Base-by-base conservation (phyloP, 2,113 vertebrate species). In the Gallinago media region DNA sequence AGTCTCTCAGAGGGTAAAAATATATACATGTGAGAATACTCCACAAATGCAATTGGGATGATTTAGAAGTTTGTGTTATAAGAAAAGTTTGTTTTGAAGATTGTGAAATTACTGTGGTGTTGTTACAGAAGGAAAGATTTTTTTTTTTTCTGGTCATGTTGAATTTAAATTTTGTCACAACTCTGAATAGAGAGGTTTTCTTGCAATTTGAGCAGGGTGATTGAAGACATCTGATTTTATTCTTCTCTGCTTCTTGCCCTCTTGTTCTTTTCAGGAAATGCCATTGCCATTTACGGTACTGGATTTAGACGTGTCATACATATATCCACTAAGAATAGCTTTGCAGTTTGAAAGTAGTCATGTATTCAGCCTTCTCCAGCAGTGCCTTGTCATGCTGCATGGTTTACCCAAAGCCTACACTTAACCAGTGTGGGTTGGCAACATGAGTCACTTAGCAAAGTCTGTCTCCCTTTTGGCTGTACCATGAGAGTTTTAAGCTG, bases 391-490 rank as follows among this genome's bases (percentile, higher is more conserved):
- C 62, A 25, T 72, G 44, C 73, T 85, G 59, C 49, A 12, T 56
- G 74, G 68, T 79, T 82, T 96, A 87, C 92, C 78, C 88, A 36
- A 96, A 96, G 62, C 94, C 77, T 80, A 26, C 83, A 47, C 27
- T 82, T 96, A 96, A 82, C 89, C 80, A 82, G 26, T 62, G 58
- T 96, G 94, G 94, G 77, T 62, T 96, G 91, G 90, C 93, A 78
- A 80, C 42, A 5, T 18, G 93, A 97, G 59, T 90, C 73, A 12
- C 21, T 62, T 74, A 42, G 74, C 92, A 92, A 55, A 80, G 10
- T 61, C 70, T 86, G 66, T 61, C 63, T 92, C 40, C 18, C 88
- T 85, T 94, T 88, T 70, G 78, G 74, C 56, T 93, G 40, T 70
- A 88, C 50, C n/a, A 11, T 58, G 74, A 75, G 58, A 89, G n/a